phyloP scores from a whole-genome alignment of 2,113 vertebrate genomes.

The Limnothrissa miodon region DNA sequence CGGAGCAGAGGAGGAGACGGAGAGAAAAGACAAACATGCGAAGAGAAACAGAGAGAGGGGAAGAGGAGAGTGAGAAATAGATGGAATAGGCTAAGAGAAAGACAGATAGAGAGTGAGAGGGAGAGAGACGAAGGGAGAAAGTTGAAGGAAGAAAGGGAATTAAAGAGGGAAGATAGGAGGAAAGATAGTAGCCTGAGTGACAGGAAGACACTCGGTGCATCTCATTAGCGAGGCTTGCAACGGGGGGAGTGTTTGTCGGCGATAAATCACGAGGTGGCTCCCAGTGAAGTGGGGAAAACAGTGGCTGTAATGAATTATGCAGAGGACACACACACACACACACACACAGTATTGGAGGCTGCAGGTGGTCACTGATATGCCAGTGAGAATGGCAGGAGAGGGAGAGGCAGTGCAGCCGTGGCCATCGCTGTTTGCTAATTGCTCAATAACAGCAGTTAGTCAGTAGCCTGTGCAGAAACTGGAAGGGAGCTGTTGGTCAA shows the following conservation, averaged over 20 bases:
- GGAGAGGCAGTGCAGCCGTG: not conserved
- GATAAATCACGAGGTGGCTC: slow-evolving; percentile 18
- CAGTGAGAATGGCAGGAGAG: not conserved
- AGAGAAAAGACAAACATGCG: slow-evolving; percentile 13
- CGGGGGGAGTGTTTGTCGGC: not conserved
- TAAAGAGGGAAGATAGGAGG: not conserved
- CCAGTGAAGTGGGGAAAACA: not conserved
- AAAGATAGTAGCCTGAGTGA: not conserved
- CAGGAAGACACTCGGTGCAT: slow-evolving; percentile 1
- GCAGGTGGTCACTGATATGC: not conserved
- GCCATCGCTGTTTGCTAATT: not conserved
- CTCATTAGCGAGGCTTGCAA: not conserved
- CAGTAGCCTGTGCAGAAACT: not conserved
- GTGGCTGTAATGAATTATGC: slow-evolving; percentile 6
- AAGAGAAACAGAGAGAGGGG: not conserved
- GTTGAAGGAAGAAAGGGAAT: not conserved
- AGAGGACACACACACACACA: not conserved
- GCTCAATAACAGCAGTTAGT: not conserved
- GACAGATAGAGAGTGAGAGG: not conserved
- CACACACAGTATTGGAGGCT: not conserved
- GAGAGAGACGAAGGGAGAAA: not conserved
- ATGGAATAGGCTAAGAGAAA: not conserved
- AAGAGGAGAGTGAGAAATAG: slow-evolving; percentile 12
- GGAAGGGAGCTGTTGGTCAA: not conserved
- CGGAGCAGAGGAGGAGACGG: not conserved